Conservation (phyloP, 2,888 invertebrate genomes). For the Cinara cedri region DNA sequence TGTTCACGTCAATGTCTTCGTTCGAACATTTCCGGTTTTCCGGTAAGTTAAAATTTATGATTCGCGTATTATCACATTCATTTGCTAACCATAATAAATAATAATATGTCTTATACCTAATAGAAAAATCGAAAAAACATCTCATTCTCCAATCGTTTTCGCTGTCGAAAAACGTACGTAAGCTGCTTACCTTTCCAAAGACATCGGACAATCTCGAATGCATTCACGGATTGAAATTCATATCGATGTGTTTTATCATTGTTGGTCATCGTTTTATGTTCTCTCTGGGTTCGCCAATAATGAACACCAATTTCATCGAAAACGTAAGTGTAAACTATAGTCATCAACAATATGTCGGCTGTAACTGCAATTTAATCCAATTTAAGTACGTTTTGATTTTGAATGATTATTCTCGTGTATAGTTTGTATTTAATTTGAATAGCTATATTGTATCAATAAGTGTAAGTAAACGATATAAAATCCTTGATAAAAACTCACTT, state of each 20-base stretch:
- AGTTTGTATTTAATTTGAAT: too few relatives aligned
- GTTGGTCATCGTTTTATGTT: slow-evolving; percentile 59
- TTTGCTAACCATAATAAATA: background rate
- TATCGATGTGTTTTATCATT: slow-evolving; percentile 58
- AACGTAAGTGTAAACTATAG: slow-evolving; percentile 34
- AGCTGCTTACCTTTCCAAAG: slow-evolving; percentile 58
- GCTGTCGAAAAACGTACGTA: slow-evolving; percentile 58
- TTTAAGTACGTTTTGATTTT: background rate
- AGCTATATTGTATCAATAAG: too few relatives aligned
- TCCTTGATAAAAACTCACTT: too few relatives aligned
- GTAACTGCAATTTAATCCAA: too few relatives aligned
- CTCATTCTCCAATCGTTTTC: slow-evolving; percentile 51
- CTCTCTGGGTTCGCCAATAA: slow-evolving; percentile 57
- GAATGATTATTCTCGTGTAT: too few relatives aligned
- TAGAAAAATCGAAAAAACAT: slow-evolving; percentile 52
- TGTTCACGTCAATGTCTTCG: slow-evolving; percentile 57
- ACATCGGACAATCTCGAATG: slow-evolving; percentile 56
- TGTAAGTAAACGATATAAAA: too few relatives aligned
- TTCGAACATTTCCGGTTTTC: slow-evolving; percentile 46
- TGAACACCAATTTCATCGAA: slow-evolving; percentile 58
- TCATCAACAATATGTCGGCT: too few relatives aligned
- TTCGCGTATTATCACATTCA: background rate
- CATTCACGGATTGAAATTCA: slow-evolving; percentile 58
- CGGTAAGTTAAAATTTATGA: slow-evolving; percentile 32
- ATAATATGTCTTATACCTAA: slow-evolving; percentile 37